These are phyloP conservation scores for Leptinotarsa texana DNA, from an alignment of 1,140 invertebrate species.

Conservation along the genomic window DNA sequence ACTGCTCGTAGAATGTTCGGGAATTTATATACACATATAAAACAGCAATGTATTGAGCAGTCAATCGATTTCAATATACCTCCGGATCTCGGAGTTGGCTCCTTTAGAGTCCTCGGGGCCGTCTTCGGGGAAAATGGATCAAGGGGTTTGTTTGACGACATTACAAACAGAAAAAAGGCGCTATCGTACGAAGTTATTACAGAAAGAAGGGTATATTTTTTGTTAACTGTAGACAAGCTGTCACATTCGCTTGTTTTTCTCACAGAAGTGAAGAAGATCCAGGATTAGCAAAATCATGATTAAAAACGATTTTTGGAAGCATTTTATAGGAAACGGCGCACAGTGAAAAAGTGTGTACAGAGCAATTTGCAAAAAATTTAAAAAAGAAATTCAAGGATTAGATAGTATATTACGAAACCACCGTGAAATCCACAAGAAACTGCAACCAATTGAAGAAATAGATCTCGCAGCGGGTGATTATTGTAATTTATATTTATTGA, in stretches of 20 bases:
- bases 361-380: too few relatives aligned
- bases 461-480: too few relatives aligned
- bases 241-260: neutral
- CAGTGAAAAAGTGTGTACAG: too few relatives aligned
- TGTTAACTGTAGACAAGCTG: neutral
- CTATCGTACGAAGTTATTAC: conserved; percentile 31
- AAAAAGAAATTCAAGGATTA: too few relatives aligned
- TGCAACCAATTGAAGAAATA: too few relatives aligned
- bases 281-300: too few relatives aligned
- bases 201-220: neutral
- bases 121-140: conserved; percentile 19
- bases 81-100: conserved; percentile 33
- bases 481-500: too few relatives aligned
- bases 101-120: conserved; percentile 33
- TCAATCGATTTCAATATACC: conserved; percentile 45
- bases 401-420: too few relatives aligned
- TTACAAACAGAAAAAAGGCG: conserved; percentile 19
- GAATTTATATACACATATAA: conserved; percentile 44
- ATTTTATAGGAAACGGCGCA: too few relatives aligned
- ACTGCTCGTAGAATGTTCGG: conserved; percentile 14
- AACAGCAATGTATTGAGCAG: conserved; percentile 40
- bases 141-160: conserved; percentile 21
- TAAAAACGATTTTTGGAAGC: too few relatives aligned
- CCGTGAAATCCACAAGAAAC: too few relatives aligned
- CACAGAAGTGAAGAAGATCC: too few relatives aligned